Base-by-base conservation (phyloP, 2,797 vertebrate species). In the Selene dorsalis region DNA sequence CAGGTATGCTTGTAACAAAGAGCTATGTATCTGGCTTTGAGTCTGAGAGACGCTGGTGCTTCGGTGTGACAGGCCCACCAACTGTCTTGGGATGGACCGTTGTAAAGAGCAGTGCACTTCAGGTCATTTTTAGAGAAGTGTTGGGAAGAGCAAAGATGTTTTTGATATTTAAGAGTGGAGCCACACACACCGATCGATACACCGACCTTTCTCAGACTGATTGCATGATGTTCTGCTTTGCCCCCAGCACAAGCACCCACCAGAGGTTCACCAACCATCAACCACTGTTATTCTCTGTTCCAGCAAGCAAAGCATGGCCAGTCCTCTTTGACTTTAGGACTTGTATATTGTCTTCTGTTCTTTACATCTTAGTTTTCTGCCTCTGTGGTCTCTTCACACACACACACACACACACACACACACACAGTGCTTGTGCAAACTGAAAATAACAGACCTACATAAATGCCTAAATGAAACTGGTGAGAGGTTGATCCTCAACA, bases 111-210 rank as follows among this genome's bases (percentile, higher is more conserved):
- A 83, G 39, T 61, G 63, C 45, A 76, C 87, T 75, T 30, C 4
- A 17, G 83, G 85, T 85, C 84, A 79, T 73, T 52, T 52, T 73
- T 6, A 71, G 66, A 82, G 75, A 74, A 69, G 77, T 76, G 68
- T 78, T 76, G 70, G 73, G 69, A 80, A 59, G 69, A 85, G 80
- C 72, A 84, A 52, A 84, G 82, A 86, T 88, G 80, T 79, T 87
- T 84, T 81, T 90, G 82, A 91, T 90, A 86, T 80, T 79, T 87
- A 86, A 72, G 72, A 80, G 75, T 66, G 84, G 81, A 86, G 85
- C 75, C 62, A 79, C 63, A 69, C 53, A 64, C 45, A 7, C 70
- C 64, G 57, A 91, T 93, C 90, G 75, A 92, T 91, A 88, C 43
- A 0, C 35, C 22, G 64, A 91, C 87, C 90, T 89, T 91, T 91